Conservation (phyloP, 2,113 vertebrate species). For the Oncorhynchus keta region DNA sequence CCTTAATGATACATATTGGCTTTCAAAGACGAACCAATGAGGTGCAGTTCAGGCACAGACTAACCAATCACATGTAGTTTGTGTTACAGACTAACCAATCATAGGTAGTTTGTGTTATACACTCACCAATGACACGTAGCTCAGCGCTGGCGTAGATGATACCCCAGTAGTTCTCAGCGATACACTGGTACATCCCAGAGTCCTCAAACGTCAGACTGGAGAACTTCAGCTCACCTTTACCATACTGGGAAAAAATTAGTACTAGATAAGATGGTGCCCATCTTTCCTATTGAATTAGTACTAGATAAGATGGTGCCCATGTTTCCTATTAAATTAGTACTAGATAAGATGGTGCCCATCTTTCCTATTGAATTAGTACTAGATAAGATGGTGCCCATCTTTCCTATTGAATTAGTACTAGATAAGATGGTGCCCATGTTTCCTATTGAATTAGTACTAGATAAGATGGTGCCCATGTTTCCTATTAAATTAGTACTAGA, state of each 20-base stretch:
- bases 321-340: constrained; percentile 15
- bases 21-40: background rate
- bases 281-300: background rate
- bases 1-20: background rate
- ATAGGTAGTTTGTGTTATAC: no score
- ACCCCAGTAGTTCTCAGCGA: constrained; percentile 91
- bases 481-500: constrained; percentile 16
- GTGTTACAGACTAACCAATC: no score
- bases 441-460: constrained; percentile 16
- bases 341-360: no score
- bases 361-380: constrained; percentile 14
- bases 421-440: no score
- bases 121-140: constrained; percentile 91
- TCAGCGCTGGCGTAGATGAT: constrained; percentile 95
- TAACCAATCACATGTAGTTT: no score
- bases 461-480: no score
- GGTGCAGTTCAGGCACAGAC: no score
- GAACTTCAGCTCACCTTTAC: constrained; percentile 90
- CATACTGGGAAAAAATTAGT: constrained; percentile 75
- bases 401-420: background rate
- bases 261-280: no score
- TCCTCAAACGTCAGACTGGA: constrained; percentile 87
- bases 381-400: no score
- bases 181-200: constrained; percentile 97
- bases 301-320: no score